Conservation (phyloP, 2,888 invertebrate species). For the Antitype chi region DNA sequence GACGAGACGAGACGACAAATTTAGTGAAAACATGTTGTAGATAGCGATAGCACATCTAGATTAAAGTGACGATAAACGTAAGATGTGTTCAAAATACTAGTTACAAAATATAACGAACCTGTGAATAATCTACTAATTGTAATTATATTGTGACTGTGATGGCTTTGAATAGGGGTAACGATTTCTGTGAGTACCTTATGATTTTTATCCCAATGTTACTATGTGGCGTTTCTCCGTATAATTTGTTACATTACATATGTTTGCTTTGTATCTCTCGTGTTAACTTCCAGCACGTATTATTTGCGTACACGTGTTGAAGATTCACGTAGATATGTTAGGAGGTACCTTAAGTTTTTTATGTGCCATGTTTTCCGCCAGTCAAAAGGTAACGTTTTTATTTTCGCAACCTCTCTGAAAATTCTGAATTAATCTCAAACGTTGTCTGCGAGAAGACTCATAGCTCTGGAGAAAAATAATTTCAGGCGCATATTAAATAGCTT, state of each 20-base stretch:
- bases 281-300: conserved; percentile 17
- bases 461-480: conserved; percentile 52
- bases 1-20: conserved; percentile 75
- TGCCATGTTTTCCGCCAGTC: conserved; percentile 27
- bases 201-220: background rate
- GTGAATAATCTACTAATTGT: conserved; percentile 41
- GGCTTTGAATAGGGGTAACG: conserved; percentile 79
- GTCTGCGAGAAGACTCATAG: conserved; percentile 52
- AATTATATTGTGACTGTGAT: conserved; percentile 60
- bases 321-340: background rate
- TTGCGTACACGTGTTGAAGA: conserved; percentile 15
- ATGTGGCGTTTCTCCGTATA: conserved; percentile 1
- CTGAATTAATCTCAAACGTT: conserved; percentile 50
- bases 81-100: conserved; percentile 52
- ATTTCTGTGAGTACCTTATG: conserved; percentile 84
- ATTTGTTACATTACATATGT: conserved; percentile 16
- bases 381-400: conserved; percentile 47
- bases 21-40: conserved; percentile 74
- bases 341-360: conserved; percentile 41
- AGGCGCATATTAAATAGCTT: conserved; percentile 54
- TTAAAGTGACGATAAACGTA: conserved; percentile 59
- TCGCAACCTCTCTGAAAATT: conserved; percentile 45
- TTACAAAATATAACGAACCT: conserved; percentile 26
- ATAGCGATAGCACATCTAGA: conserved; percentile 62
- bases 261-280: conserved; percentile 4